Evolutionary conservation across 1,140 invertebrate species (phyloP), one percentile per base, ranked within the genome.

Genomic region (Pectinophora gossypiella): DNA sequence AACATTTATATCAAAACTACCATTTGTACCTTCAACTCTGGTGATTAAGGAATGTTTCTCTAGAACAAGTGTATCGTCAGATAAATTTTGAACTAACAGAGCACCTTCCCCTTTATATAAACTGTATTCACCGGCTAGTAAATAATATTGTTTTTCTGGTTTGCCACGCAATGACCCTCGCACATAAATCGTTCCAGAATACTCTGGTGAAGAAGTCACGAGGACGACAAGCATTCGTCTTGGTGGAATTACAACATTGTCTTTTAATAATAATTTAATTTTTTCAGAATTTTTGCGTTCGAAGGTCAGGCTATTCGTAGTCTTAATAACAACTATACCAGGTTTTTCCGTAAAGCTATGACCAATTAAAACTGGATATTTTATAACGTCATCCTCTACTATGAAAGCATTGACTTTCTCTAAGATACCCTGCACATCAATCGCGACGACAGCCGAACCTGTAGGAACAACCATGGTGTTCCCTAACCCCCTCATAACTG

Each of bases 341-440:
- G 48, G 48, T 22, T 40, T 22, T 15, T 51, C 48, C n/a, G 48
- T 51, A 42, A 40, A 51, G 13, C 35, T 40, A 40, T 51, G 48
- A 4, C 48, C 48, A 3, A 51, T 13, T 27, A 51, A 42, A 10
- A 51, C 22, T 19, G 48, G 36, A 23, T 51, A 43, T 18, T 42
- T 51, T 15, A 42, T 51, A 15, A 42, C 38, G n/a, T 21, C 9
- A 42, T 51, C 48, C 1, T 51, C 48, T 6, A 51, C 36, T 20
- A 51, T 23, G 13, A 13, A 21, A 15, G 42, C 19, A 16, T 42
- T 16, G 10, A 51, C n/a, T 10, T 10, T 2, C 20, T 51, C 48
- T 13, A 3, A 15, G 13, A 51, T 51, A 3, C 22, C 22, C 23
- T 51, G 48, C 5, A 51, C 15, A 4, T 38, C 21, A 3, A 51